A percentile compares a stretch with the other conserved stretches of the same genome.
Conservation (phyloP, 2,113 vertebrate genomes). For the Tragelaphus scriptus region DNA sequence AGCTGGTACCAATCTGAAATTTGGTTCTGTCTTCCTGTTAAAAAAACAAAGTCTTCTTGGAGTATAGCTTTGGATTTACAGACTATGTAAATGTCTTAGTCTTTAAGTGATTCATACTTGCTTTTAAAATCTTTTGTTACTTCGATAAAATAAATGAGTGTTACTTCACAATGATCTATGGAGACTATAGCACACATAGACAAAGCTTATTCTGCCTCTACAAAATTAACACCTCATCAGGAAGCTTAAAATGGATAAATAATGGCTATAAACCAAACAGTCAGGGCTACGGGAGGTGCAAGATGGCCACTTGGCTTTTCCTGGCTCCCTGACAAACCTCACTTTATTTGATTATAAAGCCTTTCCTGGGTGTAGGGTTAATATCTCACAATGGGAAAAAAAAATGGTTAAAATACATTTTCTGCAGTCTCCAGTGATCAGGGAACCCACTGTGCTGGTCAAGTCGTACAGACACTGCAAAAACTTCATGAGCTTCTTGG, state of each 20-base stretch:
- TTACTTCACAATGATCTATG: not conserved
- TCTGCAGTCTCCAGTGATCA: not conserved
- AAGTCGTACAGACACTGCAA: not conserved
- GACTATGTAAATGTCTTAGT: not conserved
- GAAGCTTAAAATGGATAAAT: not conserved
- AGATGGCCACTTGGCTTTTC: not conserved
- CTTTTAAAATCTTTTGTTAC: not conserved
- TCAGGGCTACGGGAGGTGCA: not conserved
- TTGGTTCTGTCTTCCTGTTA: not conserved
- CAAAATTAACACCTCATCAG: not conserved
- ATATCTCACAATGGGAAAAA: not conserved
- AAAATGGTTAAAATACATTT: not conserved
- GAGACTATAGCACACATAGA: not conserved
- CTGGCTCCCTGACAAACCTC: not conserved
- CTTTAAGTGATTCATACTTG: not conserved
- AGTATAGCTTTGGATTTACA: not conserved
- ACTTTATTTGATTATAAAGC: not conserved
- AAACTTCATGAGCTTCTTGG: not conserved
- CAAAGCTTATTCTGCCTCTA: not conserved
- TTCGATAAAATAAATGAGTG: not conserved
- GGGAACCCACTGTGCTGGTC: not conserved
- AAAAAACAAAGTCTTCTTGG: not conserved
- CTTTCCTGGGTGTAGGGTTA: not conserved
- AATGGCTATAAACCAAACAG: not conserved
- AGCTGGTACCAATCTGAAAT: not conserved